Percentiles rank a stretch among this genome's conserved stretches.
Conservation (phyloP, 2,888 invertebrate genomes). For the Drosophila dives region DNA sequence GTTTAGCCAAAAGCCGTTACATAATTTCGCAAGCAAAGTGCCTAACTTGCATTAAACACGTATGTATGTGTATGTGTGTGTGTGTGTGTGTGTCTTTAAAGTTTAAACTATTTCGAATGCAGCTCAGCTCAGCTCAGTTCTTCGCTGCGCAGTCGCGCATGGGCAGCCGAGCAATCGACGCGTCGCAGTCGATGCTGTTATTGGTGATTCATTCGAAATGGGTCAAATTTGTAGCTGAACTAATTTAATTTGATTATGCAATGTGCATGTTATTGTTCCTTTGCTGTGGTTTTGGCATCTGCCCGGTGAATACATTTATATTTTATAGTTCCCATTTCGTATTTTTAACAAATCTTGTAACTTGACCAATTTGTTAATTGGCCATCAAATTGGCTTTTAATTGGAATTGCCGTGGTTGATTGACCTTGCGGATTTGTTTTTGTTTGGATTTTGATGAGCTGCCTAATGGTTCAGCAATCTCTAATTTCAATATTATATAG, state of each 20-base stretch:
- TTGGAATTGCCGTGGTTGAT: conserved; percentile 27
- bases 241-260: conserved; percentile 66
- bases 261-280: conserved; percentile 31
- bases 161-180: conserved; percentile 56
- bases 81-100: conserved; percentile 8
- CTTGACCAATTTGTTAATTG: conserved; percentile 51
- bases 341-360: conserved; percentile 13
- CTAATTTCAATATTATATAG: conserved; percentile 1
- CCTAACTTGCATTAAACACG: conserved; percentile 33
- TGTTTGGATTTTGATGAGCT: conserved; percentile 18
- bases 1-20: conserved; percentile 75
- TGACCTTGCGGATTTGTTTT: conserved; percentile 55
- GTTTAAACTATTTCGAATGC: conserved; percentile 63
- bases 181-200: conserved; percentile 8
- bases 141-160: conserved; percentile 60
- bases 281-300: conserved; percentile 33
- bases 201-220: conserved; percentile 58
- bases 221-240: conserved; percentile 65
- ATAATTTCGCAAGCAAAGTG: conserved; percentile 52
- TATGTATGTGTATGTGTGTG: conserved; percentile 1
- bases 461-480: conserved; percentile 3
- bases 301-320: conserved; percentile 5
- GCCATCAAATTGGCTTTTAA: conserved; percentile 65
- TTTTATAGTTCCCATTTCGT: conserved; percentile 7
- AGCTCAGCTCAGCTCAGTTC: conserved; percentile 34